These are phyloP conservation scores for Schizopygopsis pylzovi DNA, from an alignment of 2,797 vertebrate species.

Conservation along the genomic window DNA sequence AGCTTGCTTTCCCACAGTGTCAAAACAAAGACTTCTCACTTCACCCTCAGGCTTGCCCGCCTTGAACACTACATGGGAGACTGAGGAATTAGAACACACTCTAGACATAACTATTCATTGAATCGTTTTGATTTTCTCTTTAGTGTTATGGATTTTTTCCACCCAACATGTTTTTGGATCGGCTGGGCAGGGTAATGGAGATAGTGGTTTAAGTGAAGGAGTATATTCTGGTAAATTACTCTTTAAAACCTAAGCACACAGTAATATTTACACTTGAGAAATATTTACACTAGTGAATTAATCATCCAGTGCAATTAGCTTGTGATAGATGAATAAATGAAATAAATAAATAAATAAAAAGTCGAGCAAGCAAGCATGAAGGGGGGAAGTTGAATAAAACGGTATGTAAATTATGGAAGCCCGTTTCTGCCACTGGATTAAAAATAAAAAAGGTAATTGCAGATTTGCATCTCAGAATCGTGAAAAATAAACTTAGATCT, in stretches of 20 bases:
- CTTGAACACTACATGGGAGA: slow-evolving; percentile 68
- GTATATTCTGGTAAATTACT: background rate
- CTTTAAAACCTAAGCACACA: background rate
- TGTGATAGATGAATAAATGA: background rate
- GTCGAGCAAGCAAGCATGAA: background rate
- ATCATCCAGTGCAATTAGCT: background rate
- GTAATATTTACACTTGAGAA: background rate
- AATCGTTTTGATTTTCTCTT: slow-evolving; percentile 33
- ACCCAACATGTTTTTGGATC: background rate
- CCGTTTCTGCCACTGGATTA: background rate
- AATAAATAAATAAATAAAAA: background rate
- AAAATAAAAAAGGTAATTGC: background rate
- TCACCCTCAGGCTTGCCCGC: slow-evolving; percentile 61
- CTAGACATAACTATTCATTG: slow-evolving; percentile 71
- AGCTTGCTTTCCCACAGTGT: slow-evolving; percentile 69
- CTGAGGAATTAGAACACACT: slow-evolving; percentile 61
- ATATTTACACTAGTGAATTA: background rate
- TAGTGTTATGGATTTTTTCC: background rate
- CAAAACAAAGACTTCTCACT: slow-evolving; percentile 74
- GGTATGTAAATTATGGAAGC: background rate
- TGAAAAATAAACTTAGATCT: too few species aligned
- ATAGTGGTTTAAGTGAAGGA: background rate
- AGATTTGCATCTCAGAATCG: background rate
- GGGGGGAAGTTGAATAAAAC: background rate
- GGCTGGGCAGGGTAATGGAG: background rate